Base-by-base conservation (phyloP, 2,888 invertebrate genomes). In the Calameuta pallipes region DNA sequence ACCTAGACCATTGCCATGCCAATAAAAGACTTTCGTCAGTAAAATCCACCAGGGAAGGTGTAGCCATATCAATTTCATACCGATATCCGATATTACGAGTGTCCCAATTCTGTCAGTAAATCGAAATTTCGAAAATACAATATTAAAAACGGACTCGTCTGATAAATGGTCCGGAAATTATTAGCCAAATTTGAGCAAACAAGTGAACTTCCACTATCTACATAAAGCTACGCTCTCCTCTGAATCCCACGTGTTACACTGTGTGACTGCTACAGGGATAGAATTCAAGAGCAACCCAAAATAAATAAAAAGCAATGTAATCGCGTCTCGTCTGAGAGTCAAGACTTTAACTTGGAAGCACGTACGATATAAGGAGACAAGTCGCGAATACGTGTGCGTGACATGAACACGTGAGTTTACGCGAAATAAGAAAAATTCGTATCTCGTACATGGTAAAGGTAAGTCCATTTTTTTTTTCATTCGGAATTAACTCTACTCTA, bases 381-480 rank as follows among this genome's bases (percentile, higher is more conserved):
- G 41, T 56, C 41, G 41, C 23, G 41, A 2, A 56, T 56, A 56
- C 41, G 41, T 56, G 23, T 56, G 69, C 33, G 41, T 36, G 41
- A 69, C 15, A 12, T 34, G 33, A 68, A 15, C 73, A 37, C 41
- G 76, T 74, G 74, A 35, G 30, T 30, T 30, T 68, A 23, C 75
- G 36, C 74, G 35, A 71, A 71, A 34, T n/a, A 31, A 34, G 31
- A 75, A 33, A 31, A 33, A 69, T 71, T 78, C 36, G 71, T 33
- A 23, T 73, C 69, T 75, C 31, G 41, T 69, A 78, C 78, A 74
- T 78, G 74, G 75, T 70, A 30, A 69, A 69, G 77, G 68, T 70
- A 78, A 6, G 6, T 56, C 3, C 3, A 12, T 15, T 15, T 41
- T 6, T 41, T 41, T 37, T 37, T 13, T 13, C 36, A 4, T 41